These are phyloP conservation scores for Aspiorhynchus laticeps DNA, from an alignment of 2,113 vertebrate species.

Conservation along the genomic window DNA sequence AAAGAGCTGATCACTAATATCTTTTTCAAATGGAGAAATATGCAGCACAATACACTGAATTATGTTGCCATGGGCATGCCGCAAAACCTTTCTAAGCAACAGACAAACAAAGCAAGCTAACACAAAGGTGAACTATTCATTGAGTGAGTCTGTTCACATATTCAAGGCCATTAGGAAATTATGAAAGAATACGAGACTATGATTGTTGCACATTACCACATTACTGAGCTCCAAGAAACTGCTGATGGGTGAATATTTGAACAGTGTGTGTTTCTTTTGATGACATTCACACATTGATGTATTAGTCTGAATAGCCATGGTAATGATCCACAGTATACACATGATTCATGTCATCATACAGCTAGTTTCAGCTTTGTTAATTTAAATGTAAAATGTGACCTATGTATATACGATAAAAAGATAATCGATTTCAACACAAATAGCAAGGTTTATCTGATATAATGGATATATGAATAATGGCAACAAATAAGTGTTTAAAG, in stretches of 20 bases:
- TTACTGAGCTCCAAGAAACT: not conserved
- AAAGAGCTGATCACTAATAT: constrained; percentile 32
- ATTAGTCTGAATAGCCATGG: not conserved
- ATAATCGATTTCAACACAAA: not conserved
- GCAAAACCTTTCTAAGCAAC: constrained; percentile 1
- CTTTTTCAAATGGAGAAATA: not conserved
- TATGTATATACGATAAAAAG: not conserved
- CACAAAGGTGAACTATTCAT: not conserved
- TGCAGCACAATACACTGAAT: not conserved
- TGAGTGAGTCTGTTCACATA: not conserved
- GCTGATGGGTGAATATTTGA: not conserved
- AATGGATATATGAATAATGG: not conserved
- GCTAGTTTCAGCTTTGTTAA: not conserved
- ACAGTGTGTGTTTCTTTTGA: not conserved
- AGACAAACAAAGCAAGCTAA: not conserved
- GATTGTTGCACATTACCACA: not conserved
- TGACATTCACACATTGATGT: not conserved
- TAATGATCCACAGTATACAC: not conserved
- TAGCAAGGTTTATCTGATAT: not conserved
- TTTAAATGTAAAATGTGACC: not conserved
- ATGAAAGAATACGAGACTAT: not conserved
- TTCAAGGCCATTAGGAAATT: constrained; percentile 5
- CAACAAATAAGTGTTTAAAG: not conserved
- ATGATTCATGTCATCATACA: not conserved
- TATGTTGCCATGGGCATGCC: constrained; percentile 16